phyloP scores from a whole-genome alignment of 1,140 invertebrate species.

The Prorops nasuta region DNA sequence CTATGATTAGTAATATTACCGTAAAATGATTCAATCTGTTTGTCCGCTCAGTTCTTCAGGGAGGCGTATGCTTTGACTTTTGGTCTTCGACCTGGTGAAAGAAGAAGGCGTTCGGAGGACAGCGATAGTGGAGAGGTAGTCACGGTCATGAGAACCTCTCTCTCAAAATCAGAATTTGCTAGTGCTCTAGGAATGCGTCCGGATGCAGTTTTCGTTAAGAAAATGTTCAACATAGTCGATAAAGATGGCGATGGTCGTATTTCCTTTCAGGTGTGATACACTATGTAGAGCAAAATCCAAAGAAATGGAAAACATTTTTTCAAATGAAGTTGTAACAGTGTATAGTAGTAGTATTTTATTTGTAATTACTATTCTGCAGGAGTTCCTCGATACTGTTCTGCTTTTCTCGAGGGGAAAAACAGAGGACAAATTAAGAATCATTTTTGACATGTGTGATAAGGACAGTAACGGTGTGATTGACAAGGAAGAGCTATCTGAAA shows the following conservation, averaged over 20 bases:
- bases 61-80: conserved; percentile 96
- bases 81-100: conserved; percentile 75
- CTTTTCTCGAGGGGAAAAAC: conserved; percentile 88
- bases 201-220: conserved; percentile 95
- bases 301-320: too few species aligned
- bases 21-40: too few species aligned
- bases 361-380: conserved; percentile 57
- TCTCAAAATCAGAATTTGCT: conserved; percentile 95
- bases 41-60: conserved; percentile 80
- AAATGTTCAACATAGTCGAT: conserved; percentile 99
- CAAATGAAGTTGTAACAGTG: too few species aligned
- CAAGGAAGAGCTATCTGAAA: conserved; percentile 90
- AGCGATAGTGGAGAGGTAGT: conserved; percentile 80
- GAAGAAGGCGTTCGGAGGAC: conserved; percentile 67
- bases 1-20: too few species aligned
- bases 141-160: conserved; percentile 89
- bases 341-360: too few species aligned
- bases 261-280: conserved; percentile 79
- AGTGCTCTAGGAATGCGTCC: conserved; percentile 95
- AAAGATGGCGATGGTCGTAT: conserved; percentile 94
- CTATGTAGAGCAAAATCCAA: too few species aligned
- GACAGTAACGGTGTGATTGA: conserved; percentile 94
- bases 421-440: conserved; percentile 93
- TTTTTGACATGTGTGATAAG: conserved; percentile 99
- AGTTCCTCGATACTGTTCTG: conserved; percentile 95